These are phyloP conservation scores for Catamblyrhynchus diadema DNA, from an alignment of 2,797 vertebrate genomes.

Conservation along the genomic window DNA sequence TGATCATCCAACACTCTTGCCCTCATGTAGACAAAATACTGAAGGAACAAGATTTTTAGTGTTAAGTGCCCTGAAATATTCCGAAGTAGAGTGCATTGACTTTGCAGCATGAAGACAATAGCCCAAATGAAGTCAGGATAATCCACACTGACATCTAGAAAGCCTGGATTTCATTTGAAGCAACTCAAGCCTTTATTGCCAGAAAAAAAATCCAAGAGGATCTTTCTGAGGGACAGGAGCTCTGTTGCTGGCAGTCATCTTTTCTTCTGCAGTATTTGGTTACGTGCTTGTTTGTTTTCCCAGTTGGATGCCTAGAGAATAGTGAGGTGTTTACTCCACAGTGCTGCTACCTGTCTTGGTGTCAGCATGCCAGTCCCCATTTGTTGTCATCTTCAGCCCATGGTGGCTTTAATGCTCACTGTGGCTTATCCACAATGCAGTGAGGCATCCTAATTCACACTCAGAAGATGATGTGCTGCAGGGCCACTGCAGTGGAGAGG, in stretches of 20 bases:
- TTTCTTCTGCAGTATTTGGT: background rate
- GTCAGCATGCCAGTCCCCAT: background rate
- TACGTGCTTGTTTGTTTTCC: background rate
- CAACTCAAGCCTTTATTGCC: background rate
- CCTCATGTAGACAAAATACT: background rate
- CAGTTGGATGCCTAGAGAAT: background rate
- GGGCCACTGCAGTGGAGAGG: background rate
- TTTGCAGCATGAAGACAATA: background rate
- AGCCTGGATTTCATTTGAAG: background rate
- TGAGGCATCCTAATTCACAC: background rate
- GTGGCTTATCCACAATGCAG: background rate
- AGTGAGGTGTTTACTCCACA: background rate
- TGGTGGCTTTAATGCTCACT: fast-evolving
- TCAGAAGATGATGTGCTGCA: background rate
- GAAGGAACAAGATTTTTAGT: background rate
- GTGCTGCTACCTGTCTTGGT: background rate
- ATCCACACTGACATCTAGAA: background rate
- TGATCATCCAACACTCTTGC: background rate
- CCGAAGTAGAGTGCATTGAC: background rate
- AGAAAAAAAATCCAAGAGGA: background rate
- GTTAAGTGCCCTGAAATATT: background rate
- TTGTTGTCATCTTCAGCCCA: background rate
- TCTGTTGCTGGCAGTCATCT: background rate
- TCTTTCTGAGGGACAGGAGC: background rate
- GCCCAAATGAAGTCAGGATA: background rate